Base-by-base conservation (phyloP, 2,888 invertebrate genomes). In the Hydraecia micacea region DNA sequence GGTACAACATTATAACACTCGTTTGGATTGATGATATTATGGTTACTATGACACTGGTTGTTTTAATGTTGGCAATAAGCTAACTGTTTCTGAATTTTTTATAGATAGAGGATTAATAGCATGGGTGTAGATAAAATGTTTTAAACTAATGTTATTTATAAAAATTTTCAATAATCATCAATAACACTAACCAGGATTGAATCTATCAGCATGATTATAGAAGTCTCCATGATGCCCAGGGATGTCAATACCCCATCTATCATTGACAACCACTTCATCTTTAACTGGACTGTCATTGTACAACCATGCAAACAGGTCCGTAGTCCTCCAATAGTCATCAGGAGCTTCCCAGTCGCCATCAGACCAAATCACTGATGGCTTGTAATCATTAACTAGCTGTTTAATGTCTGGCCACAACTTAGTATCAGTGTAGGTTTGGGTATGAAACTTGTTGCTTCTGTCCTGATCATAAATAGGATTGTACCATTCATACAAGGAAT, bases 261-360 rank as follows among this genome's bases (percentile, higher is more conserved):
- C 99, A 93, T 99, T 99, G 0, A 98, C 98, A 0, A 99, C 99
- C 0, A 99, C 97, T 7, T 97, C 98, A 86, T 99, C 98, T 90
- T 98, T 98, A 0, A 99, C 98, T 0, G 99, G 98, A 91, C 99
- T 99, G 0, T 98, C 98, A 91, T 99, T 99, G 91, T 99, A 99
- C n/a, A 99, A 95, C 99, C 99, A 99, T 0, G 99, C 98, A 2
- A 99, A 95, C 90, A 99, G 98, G 76, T 98, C 98, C 67, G 98
- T 98, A 0, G 99, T 98, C 85, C 97, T 97, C 99, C 99, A 99
- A 90, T 99, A 99, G 1, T 97, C 96, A 83, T 98, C 98, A 0
- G 97, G 94, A 0, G 98, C 98, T 92, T 99, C 99, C 99, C 99
- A 99, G 89, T 99, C 99, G 0, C 99, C 99, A 94, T 99, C 99